A percentile compares a stretch with the other conserved stretches of the same genome.
These are phyloP conservation scores for Eospalax fontanierii DNA, from an alignment of 2,797 vertebrate species.

Conservation along the genomic window DNA sequence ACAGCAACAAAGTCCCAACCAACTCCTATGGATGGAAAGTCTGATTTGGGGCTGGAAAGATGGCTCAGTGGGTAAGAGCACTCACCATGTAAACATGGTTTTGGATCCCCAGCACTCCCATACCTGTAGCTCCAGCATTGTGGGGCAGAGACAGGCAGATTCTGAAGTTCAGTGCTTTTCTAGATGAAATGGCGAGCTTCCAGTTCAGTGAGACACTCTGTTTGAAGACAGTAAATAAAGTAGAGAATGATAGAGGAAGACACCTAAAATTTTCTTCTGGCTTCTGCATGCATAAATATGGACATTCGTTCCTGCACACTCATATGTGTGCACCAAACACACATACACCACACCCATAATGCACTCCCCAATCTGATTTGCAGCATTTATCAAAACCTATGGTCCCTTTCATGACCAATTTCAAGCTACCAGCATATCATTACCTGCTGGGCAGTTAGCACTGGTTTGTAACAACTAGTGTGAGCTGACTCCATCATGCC, in stretches of 20 bases:
- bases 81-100: not conserved
- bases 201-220: not conserved
- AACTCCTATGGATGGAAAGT: not conserved
- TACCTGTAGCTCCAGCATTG: not conserved
- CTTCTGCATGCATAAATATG: not conserved
- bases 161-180: not conserved
- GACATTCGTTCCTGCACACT: not conserved
- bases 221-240: not conserved
- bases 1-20: no score
- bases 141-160: not conserved
- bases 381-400: not conserved
- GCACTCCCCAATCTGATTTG: not conserved
- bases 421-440: not conserved
- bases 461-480: not conserved
- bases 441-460: not conserved
- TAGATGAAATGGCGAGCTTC: not conserved
- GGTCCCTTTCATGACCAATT: not conserved
- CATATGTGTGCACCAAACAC: not conserved
- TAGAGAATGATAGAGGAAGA: not conserved
- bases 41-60: not conserved
- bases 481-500: not conserved
- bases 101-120: not conserved
- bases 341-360: no score
- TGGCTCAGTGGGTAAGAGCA: not conserved
- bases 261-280: not conserved